Percentiles rank a stretch among this genome's conserved stretches.
These are phyloP conservation scores for Leucoraja erinaceus DNA, from an alignment of 2,113 vertebrate species.

Conservation along the genomic window DNA sequence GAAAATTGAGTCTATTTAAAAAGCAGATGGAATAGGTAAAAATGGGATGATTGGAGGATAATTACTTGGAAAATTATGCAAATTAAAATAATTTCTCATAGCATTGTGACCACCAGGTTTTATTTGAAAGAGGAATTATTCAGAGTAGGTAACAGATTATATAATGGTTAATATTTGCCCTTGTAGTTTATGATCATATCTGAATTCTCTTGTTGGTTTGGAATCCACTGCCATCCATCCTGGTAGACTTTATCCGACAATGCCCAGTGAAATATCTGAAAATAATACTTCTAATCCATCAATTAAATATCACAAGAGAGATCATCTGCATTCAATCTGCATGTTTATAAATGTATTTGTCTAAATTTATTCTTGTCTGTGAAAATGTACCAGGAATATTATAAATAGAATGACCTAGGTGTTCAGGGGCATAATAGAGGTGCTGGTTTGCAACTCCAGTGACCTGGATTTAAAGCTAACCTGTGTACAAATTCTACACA, in stretches of 20 bases:
- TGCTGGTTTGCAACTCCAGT: no score
- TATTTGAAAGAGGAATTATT: not conserved
- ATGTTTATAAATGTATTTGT: not conserved
- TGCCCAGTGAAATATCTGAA: not conserved
- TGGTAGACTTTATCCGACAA: not conserved
- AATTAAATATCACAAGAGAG: not conserved
- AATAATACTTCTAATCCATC: no score
- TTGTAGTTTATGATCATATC: not conserved
- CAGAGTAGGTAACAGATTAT: not conserved
- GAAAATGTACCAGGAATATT: no score
- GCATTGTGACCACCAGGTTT: not conserved
- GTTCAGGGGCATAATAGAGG: no score
- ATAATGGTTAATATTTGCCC: not conserved
- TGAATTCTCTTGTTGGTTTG: not conserved
- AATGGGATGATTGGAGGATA: no score
- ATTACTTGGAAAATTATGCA: no score
- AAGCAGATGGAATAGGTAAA: no score
- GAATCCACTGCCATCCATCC: not conserved
- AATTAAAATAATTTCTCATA: no score
- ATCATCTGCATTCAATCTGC: not conserved
- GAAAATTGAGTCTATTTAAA: no score
- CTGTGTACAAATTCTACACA: no score
- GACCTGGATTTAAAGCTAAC: no score
- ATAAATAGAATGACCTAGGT: not conserved
- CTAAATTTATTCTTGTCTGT: no score